phyloP scores from a whole-genome alignment of 2,113 vertebrate species.

The Bucco capensis region DNA sequence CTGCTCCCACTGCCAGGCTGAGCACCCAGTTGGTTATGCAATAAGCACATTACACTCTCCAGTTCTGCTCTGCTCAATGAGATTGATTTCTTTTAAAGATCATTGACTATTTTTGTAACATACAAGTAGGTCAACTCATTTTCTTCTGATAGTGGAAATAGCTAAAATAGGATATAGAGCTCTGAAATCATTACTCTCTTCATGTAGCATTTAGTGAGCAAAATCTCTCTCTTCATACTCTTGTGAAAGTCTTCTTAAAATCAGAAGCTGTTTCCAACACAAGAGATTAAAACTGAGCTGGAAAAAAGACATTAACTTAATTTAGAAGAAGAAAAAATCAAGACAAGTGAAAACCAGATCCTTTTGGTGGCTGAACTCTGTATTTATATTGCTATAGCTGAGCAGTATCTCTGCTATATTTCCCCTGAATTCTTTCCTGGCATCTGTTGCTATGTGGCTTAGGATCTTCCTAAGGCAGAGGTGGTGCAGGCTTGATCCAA shows the following conservation, averaged over 20 bases:
- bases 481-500: background rate
- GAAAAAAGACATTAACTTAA: background rate
- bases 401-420: background rate
- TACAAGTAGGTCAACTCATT: background rate
- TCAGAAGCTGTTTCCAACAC: background rate
- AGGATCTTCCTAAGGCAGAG: background rate
- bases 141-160: background rate
- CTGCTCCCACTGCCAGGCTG: background rate
- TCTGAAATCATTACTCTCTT: background rate
- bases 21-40: background rate
- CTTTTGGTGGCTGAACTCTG: background rate
- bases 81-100: conserved; percentile 17
- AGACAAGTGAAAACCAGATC: background rate
- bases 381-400: background rate
- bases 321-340: background rate
- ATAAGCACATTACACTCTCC: background rate
- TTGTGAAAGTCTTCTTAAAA: background rate
- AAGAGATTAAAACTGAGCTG: background rate
- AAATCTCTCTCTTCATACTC: background rate
- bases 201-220: background rate
- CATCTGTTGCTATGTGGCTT: background rate
- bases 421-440: background rate
- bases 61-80: background rate
- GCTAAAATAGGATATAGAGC: background rate
- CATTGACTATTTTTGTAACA: conserved; percentile 17